Conservation (phyloP, 2,113 vertebrate species). For the Oreochromis tanganicae region DNA sequence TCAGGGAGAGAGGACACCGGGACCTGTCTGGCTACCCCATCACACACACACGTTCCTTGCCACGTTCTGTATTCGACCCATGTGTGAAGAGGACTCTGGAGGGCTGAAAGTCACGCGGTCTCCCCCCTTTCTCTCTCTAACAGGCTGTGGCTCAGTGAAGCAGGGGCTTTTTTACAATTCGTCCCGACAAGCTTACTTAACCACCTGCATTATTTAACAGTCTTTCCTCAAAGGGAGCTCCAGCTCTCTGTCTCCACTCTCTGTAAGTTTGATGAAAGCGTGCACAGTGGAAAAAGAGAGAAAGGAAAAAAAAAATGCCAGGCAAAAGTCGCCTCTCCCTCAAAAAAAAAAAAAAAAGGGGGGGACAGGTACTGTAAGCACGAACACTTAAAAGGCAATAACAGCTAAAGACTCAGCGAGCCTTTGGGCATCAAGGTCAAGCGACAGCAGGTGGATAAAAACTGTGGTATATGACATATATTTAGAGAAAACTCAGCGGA, state of each 20-base stretch:
- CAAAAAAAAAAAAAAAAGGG: not conserved
- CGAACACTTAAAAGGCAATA: not conserved
- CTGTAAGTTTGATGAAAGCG: slow-evolving; percentile 20
- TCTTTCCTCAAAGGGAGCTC: slow-evolving; percentile 38
- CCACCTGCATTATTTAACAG: slow-evolving; percentile 67
- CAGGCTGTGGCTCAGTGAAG: slow-evolving; percentile 40
- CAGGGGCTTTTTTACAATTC: slow-evolving; percentile 41
- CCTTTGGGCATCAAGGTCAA: slow-evolving; percentile 9
- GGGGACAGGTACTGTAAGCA: not conserved
- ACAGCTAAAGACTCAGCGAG: not conserved
- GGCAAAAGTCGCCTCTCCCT: not conserved
- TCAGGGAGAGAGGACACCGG: not conserved
- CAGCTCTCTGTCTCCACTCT: not conserved
- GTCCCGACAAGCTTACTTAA: slow-evolving; percentile 62
- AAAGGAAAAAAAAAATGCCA: not conserved
- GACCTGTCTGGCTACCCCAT: not conserved
- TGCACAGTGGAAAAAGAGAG: not conserved
- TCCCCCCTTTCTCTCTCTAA: not conserved
- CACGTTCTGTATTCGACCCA: slow-evolving; percentile 26
- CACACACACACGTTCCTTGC: not conserved
- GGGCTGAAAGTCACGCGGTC: slow-evolving; percentile 21
- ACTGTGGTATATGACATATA: not conserved
- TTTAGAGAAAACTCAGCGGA: not conserved
- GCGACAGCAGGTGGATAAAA: not conserved
- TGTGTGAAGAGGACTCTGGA: slow-evolving; percentile 24